A percentile compares a stretch with the other conserved stretches of the same genome.
Evolutionary conservation across 2,888 invertebrate species (phyloP).

Genomic region (Drosophila mulleri): DNA sequence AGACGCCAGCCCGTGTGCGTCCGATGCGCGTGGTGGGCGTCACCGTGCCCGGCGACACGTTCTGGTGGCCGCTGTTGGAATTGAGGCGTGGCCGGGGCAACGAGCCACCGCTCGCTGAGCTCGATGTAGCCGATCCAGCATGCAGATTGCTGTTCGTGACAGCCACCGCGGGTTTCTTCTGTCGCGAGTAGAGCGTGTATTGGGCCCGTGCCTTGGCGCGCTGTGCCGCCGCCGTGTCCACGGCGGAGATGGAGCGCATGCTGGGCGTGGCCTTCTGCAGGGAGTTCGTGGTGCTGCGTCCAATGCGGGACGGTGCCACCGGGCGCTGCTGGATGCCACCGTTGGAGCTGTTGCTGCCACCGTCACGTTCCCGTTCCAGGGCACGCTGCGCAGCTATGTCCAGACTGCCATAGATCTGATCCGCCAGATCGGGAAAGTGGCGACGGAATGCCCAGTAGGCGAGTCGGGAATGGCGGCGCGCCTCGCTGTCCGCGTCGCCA

Average conservation of each 20-base stretch:
- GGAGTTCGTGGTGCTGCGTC: slow-evolving; percentile 74
- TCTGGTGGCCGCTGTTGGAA: slow-evolving; percentile 35
- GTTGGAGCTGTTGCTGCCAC: slow-evolving; percentile 15
- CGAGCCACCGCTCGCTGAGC: slow-evolving; percentile 65
- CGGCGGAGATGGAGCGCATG: slow-evolving; percentile 95
- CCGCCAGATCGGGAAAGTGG: slow-evolving; percentile 96
- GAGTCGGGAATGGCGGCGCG: slow-evolving; percentile 89
- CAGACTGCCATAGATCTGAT: slow-evolving; percentile 91
- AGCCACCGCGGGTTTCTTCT: slow-evolving; percentile 85
- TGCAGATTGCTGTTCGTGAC: slow-evolving; percentile 40
- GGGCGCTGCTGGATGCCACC: slow-evolving; percentile 54
- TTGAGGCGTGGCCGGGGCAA: slow-evolving; percentile 77
- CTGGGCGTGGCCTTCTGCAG: slow-evolving; percentile 84
- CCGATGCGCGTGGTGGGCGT: slow-evolving; percentile 85
- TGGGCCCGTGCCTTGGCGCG: slow-evolving; percentile 93
- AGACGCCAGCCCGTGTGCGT: slow-evolving; percentile 89
- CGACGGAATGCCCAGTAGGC: slow-evolving; percentile 96
- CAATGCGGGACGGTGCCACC: slow-evolving; percentile 66
- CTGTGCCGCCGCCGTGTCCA: slow-evolving; percentile 96
- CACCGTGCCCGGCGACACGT: slow-evolving; percentile 71
- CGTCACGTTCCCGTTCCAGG: slow-evolving; percentile 86
- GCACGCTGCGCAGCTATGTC: slow-evolving; percentile 90
- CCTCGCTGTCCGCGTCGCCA: slow-evolving; percentile 96
- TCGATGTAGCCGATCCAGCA: slow-evolving; percentile 5
- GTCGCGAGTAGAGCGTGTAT: slow-evolving; percentile 92